A percentile compares a stretch with the other conserved stretches of the same genome.
Conservation (phyloP, 2,113 vertebrate genomes). For the Rhagologus leucostigma region DNA sequence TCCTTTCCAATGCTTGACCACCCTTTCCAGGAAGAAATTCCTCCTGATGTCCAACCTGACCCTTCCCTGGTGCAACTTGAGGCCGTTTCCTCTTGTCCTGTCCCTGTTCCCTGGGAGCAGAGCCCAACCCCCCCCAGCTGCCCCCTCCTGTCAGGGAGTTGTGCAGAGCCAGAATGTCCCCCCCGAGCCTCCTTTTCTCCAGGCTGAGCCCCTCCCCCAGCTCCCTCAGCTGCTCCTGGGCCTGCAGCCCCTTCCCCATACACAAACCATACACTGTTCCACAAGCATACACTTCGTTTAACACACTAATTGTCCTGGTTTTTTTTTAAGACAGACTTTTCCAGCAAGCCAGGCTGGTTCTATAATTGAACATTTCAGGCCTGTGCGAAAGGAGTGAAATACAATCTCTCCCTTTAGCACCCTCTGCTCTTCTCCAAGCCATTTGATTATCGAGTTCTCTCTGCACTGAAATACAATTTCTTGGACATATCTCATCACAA, state of each 20-base stretch:
- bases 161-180: not conserved
- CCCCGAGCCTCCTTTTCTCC: not conserved
- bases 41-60: not conserved
- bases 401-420: not conserved
- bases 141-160: not conserved
- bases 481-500: not conserved
- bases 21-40: not conserved
- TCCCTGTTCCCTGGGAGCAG: not conserved
- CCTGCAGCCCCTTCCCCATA: not conserved
- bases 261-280: not conserved
- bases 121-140: accelerated
- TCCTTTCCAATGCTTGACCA: too few relatives aligned
- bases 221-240: not conserved
- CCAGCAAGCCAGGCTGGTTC: not conserved
- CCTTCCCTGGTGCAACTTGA: not conserved
- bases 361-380: not conserved
- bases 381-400: not conserved
- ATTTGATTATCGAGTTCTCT: not conserved
- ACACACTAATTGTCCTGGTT: not conserved
- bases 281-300: not conserved
- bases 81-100: accelerated
- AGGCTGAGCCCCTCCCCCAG: not conserved
- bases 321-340: not conserved
- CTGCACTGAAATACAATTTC: not conserved
- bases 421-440: not conserved